Conservation (phyloP, 37 sponge, comb jelly and placozoan species). For the Tethya wilhelma region DNA sequence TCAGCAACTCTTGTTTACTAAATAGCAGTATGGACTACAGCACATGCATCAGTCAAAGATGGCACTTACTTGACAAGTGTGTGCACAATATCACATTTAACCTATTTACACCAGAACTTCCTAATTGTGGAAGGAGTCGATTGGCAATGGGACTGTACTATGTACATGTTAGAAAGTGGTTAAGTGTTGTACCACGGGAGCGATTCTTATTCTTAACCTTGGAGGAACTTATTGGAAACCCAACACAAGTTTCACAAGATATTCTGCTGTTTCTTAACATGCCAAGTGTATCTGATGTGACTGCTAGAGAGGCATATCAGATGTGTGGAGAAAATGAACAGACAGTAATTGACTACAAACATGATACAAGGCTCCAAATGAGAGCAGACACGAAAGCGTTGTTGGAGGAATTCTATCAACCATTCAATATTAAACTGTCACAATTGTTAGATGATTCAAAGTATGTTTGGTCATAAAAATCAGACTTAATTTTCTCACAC, state of each 20-base stretch:
- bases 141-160: conserved; percentile 42
- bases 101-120: neutral
- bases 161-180: conserved; percentile 44
- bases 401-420: conserved; percentile 29
- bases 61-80: conserved; percentile 20
- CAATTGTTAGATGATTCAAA: conserved; percentile 27
- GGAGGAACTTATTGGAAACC: conserved; percentile 25
- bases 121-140: conserved; percentile 22
- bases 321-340: neutral
- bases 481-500: neutral
- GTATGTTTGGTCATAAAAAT: neutral
- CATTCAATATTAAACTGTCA: conserved; percentile 24
- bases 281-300: neutral
- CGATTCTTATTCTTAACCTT: conserved; percentile 33
- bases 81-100: neutral
- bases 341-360: conserved; percentile 5
- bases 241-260: neutral
- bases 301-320: neutral
- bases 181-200: conserved; percentile 33
- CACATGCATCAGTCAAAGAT: neutral
- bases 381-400: conserved; percentile 26
- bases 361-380: conserved; percentile 34
- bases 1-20: neutral
- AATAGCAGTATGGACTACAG: neutral
- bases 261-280: neutral